These are phyloP conservation scores for Drosophila lacteicornis DNA, from an alignment of 1,140 invertebrate species.

Conservation along the genomic window DNA sequence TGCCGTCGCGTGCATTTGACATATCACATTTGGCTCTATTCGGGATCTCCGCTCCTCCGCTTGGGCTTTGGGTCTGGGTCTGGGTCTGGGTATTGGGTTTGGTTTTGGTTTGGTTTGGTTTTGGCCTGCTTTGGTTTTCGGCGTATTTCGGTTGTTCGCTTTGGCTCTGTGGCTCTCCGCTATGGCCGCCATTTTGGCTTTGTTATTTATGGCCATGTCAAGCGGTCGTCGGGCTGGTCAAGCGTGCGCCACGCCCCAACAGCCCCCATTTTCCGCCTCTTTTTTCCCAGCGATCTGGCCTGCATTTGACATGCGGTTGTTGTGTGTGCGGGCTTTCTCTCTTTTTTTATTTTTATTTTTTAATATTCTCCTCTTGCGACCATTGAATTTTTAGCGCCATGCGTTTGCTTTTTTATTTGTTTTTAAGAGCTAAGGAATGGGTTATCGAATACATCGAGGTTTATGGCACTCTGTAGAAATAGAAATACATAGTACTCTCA, in stretches of 20 bases:
- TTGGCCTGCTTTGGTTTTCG: conserved; percentile 20
- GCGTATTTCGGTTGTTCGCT: conserved; percentile 2
- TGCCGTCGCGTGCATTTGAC: conserved; percentile 71
- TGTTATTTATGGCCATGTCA: conserved; percentile 80
- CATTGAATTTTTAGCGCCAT: conserved; percentile 34
- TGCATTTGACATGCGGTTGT: conserved; percentile 79
- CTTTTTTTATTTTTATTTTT: conserved; percentile 2
- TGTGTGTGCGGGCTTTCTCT: conserved; percentile 51
- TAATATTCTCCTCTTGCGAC: neutral
- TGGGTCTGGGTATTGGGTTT: conserved; percentile 26
- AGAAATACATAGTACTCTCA: neutral
- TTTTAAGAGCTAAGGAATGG: neutral
- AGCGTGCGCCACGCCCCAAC: conserved; percentile 36
- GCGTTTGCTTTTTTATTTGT: neutral
- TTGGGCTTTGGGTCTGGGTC: conserved; percentile 29
- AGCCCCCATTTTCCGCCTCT: conserved; percentile 14
- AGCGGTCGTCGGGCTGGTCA: conserved; percentile 66
- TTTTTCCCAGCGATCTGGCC: conserved; percentile 44
- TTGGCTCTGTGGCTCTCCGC: conserved; percentile 46
- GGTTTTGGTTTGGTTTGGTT: conserved; percentile 51
- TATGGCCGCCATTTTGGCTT: conserved; percentile 80
- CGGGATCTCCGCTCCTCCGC: conserved; percentile 44
- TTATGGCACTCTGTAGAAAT: neutral
- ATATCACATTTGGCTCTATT: conserved; percentile 73
- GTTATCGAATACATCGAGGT: conserved; percentile 7